phyloP scores from a whole-genome alignment of 2,113 vertebrate genomes.

The Orycteropus afer region DNA sequence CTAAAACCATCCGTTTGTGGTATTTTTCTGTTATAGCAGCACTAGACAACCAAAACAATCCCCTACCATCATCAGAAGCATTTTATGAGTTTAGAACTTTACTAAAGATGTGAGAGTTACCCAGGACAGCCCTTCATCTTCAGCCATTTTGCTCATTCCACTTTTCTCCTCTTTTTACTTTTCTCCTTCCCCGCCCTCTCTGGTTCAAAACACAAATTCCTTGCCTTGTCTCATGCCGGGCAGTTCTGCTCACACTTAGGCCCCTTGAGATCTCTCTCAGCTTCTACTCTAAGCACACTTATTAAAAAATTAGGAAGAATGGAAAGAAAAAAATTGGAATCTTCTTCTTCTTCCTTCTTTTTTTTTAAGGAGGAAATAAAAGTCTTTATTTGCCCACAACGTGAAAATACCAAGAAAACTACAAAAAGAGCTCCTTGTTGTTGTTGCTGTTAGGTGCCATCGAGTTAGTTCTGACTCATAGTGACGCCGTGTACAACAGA shows the following conservation, averaged over 20 bases:
- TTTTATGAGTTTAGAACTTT: neutral
- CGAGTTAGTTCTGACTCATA: too few species aligned
- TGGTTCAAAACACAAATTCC: slow-evolving; percentile 26
- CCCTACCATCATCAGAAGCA: neutral
- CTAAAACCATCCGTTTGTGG: too few species aligned
- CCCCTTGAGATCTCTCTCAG: neutral
- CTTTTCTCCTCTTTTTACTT: neutral
- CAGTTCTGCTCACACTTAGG: neutral
- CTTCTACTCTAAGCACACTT: slow-evolving; percentile 31
- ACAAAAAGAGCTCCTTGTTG: too few species aligned
- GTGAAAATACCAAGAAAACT: too few species aligned
- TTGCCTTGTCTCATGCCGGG: slow-evolving; percentile 9
- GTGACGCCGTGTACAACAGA: too few species aligned
- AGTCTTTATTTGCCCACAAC: too few species aligned
- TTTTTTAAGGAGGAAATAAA: too few species aligned
- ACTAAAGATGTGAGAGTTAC: neutral
- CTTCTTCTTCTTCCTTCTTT: too few species aligned
- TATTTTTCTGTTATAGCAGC: too few species aligned
- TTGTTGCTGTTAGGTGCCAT: too few species aligned
- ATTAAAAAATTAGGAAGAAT: neutral
- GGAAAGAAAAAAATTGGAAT: neutral
- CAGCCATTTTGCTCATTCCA: neutral
- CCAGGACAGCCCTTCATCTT: neutral
- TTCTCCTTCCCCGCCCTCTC: neutral
- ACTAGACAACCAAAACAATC: too few species aligned